Evolutionary conservation across 2,888 invertebrate species (phyloP), one percentile per base, ranked within the genome.

Genomic region (Falcaria lacertinaria): DNA sequence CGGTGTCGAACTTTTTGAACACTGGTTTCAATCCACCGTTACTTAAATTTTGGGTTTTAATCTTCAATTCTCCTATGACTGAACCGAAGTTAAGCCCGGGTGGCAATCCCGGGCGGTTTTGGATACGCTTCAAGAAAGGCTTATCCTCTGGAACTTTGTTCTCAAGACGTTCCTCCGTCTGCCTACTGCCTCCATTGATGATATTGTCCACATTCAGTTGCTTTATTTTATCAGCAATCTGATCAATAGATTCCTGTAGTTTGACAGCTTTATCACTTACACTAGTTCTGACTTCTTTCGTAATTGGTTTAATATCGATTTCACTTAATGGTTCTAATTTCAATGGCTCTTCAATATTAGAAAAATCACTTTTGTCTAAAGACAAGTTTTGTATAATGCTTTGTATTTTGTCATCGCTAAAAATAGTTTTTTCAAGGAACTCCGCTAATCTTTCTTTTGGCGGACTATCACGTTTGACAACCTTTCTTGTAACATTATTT

Each of bases 351-450:
- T 69, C 60, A 34, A 54, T 53, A 45, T 63, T 56, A 7, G 69
- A 57, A n/a, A n/a, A n/a, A 46, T 74, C 74, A 25, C 58, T 54
- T 57, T 74, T 73, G 58, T 83, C 79, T 49, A 89, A 65, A 22
- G 87, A 86, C 47, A 89, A 67, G 51, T 87, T 88, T 46, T 88
- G 79, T 51, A 89, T 82, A 53, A 89, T 83, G 0, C 84, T 77
- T 54, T 85, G 80, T 61, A 89, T 77, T 72, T 87, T 89, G 52
- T 82, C 80, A 67, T 86, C 80, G 48, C 80, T 79, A 40, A 87
- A 77, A 65, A 88, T 72, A 49, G 85, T 86, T 70, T 88, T 88
- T 57, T 88, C 88, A 25, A 88, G 61, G 57, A 85, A 89, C 59
- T 86, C 82, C 5, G 84, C 71, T 43, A 89, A 68, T 50, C 75